Evolutionary conservation across 2,888 invertebrate genomes (phyloP).

Genomic region (Brachyptera risi): DNA sequence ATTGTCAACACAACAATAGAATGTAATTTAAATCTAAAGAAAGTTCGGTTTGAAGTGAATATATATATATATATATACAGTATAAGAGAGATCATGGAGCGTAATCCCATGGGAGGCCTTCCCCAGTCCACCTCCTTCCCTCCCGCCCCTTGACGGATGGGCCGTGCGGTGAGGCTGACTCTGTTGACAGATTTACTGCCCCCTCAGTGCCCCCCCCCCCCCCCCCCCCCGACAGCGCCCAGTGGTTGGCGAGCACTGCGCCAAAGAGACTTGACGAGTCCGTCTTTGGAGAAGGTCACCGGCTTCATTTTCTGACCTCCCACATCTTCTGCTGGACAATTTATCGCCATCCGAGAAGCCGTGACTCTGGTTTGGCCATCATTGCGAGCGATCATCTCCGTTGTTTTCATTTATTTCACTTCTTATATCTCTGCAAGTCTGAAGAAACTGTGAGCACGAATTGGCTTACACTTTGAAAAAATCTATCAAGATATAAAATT

Average conservation of each 20-base stretch:
- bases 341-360: background rate
- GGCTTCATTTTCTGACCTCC: slow-evolving; percentile 9
- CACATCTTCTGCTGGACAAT: slow-evolving; percentile 8
- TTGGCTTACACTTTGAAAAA: no score
- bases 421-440: no score
- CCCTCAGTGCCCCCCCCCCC: slow-evolving; percentile 7
- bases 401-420: no score
- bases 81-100: slow-evolving; percentile 8
- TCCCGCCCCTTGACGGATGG: slow-evolving; percentile 32
- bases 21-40: slow-evolving; percentile 12
- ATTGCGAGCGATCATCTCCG: no score
- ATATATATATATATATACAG: no score
- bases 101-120: background rate
- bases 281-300: background rate
- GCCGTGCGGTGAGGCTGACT: slow-evolving; percentile 25
- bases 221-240: slow-evolving; percentile 12
- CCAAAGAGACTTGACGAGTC: background rate
- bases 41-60: slow-evolving; percentile 15
- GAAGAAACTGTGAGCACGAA: no score
- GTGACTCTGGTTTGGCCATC: no score
- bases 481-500: no score
- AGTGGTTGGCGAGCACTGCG: slow-evolving; percentile 1
- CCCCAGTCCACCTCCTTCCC: background rate
- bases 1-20: slow-evolving; percentile 13
- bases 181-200: slow-evolving; percentile 33